phyloP scores from a whole-genome alignment of 2,113 vertebrate genomes.

The Suncus etruscus region DNA sequence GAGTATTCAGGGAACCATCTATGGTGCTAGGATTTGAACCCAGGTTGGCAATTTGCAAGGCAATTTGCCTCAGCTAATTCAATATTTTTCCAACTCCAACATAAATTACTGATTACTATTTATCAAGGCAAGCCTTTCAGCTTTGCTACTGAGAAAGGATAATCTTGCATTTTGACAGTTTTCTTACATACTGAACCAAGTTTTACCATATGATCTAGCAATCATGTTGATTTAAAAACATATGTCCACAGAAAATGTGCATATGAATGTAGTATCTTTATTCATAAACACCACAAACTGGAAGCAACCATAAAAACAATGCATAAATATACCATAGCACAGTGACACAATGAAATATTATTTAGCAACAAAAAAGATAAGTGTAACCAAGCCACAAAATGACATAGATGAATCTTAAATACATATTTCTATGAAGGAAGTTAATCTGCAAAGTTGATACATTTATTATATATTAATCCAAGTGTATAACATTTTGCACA shows the following conservation, averaged over 20 bases:
- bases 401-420: background rate
- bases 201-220: background rate
- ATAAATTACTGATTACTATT: no score
- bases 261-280: constrained; percentile 1
- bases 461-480: background rate
- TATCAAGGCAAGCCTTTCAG: no score
- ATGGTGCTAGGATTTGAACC: no score
- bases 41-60: no score
- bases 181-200: background rate
- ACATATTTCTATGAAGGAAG: background rate
- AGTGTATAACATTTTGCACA: background rate
- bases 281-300: constrained; percentile 1
- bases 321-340: no score
- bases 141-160: background rate
- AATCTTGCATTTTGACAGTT: background rate
- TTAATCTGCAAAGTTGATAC: background rate
- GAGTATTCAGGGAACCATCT: no score
- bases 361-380: background rate
- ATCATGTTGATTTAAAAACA: constrained; percentile 58
- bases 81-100: no score
- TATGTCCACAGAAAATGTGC: constrained; percentile 29
- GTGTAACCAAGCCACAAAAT: background rate
- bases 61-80: no score
- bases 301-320: background rate
- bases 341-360: background rate